A percentile compares a stretch with the other conserved stretches of the same genome.
Evolutionary conservation across 2,113 vertebrate species (phyloP).

Genomic region (Notothenia rossii): DNA sequence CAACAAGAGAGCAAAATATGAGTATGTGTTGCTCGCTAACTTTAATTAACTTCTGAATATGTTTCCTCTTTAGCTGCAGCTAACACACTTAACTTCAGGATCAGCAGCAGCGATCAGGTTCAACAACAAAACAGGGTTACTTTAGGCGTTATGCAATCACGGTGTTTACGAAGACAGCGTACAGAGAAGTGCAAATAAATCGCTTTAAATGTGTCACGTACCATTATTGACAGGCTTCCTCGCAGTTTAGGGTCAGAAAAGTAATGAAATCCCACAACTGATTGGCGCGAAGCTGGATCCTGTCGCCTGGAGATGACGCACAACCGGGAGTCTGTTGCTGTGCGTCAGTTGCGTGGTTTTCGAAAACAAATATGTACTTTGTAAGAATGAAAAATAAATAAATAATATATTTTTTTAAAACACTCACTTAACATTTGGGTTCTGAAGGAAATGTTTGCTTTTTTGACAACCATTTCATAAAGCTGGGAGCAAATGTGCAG

Average conservation of each 20-base stretch:
- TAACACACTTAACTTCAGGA: constrained; percentile 15
- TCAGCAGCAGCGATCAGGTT: background rate
- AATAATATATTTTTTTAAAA: too few species aligned
- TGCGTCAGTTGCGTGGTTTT: background rate
- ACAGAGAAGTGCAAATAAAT: too few species aligned
- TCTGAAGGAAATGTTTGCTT: too few species aligned
- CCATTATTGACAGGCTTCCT: constrained; percentile 64
- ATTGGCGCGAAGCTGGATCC: constrained; percentile 82
- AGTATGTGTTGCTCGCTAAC: background rate
- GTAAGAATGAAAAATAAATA: too few species aligned
- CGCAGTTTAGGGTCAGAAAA: background rate
- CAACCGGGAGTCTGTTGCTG: background rate
- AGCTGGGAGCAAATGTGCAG: too few species aligned
- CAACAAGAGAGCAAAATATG: background rate
- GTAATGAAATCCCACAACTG: constrained; percentile 28
- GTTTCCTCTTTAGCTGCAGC: constrained; percentile 22
- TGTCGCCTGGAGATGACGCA: constrained; percentile 82
- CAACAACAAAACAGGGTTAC: background rate
- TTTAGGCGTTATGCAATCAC: background rate
- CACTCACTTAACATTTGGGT: too few species aligned
- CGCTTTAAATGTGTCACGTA: constrained; percentile 44
- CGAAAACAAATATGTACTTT: too few species aligned
- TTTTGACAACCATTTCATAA: too few species aligned
- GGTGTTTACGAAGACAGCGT: too few species aligned
- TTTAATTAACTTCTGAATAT: background rate